Evolutionary conservation across 2,888 invertebrate genomes (phyloP).

Genomic region (Ferdinandea cuprea): DNA sequence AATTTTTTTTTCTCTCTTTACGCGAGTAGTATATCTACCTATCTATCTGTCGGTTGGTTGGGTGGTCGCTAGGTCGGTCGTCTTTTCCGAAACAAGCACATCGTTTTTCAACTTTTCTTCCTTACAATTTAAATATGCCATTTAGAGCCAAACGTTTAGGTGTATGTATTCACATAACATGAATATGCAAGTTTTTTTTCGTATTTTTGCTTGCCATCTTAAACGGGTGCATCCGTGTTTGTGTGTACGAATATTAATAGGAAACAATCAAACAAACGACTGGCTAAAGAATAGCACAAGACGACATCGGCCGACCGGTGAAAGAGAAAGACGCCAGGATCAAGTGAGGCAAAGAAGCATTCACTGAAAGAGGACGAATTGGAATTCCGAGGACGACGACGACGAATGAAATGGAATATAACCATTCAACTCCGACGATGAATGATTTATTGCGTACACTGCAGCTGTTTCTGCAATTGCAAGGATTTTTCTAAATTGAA

Average conservation of each 20-base stretch:
- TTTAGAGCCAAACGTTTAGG: constrained; percentile 35
- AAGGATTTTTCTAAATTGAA: constrained; percentile 69
- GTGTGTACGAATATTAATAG: constrained; percentile 72
- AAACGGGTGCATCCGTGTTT: constrained; percentile 38
- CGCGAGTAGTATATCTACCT: no score
- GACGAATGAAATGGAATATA: constrained; percentile 66
- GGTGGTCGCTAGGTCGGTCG: not conserved
- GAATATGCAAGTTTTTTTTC: constrained; percentile 67
- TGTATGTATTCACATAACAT: constrained; percentile 43
- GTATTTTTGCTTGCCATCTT: constrained; percentile 6
- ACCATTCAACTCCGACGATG: constrained; percentile 73
- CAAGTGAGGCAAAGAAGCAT: constrained; percentile 22
- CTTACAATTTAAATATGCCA: constrained; percentile 44
- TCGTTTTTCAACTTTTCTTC: constrained; percentile 6
- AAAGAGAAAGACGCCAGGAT: constrained; percentile 33
- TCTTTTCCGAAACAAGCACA: not conserved
- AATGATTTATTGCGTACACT: constrained; percentile 76
- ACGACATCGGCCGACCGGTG: constrained; percentile 51
- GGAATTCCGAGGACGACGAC: no score
- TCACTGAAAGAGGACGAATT: constrained; percentile 24
- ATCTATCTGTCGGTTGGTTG: no score
- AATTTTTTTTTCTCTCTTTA: constrained; percentile 33
- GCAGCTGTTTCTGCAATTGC: constrained; percentile 75
- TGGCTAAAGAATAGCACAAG: constrained; percentile 59
- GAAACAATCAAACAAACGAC: constrained; percentile 69